Evolutionary conservation across 2,113 vertebrate genomes (phyloP), one percentile per base, ranked within the genome.

Genomic region (Phodopus roborovskii): DNA sequence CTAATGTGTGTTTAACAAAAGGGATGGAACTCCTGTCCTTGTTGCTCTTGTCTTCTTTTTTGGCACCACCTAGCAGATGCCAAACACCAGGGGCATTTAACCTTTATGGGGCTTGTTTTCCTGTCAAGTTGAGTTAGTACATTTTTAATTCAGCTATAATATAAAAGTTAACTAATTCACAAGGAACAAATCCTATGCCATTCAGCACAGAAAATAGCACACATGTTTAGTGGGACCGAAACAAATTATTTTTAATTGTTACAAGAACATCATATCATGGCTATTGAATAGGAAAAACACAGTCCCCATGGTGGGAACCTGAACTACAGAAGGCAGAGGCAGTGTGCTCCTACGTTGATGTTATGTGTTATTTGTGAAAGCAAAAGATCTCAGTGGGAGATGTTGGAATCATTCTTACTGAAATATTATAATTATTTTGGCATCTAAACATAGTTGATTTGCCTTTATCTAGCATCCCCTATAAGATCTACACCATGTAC

Each of bases 351-450:
- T 13, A 39, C 42, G 0, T 28, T 60, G 17, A 11, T 74, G 62
- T 88, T 82, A 88, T 15, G 16, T 64, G 9, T 36, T 42, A 78
- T 74, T 83, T 74, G 24, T 28, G 90, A 92, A 86, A 45, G 50
- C 26, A 70, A 75, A 81, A 93, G 22, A 50, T 45, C 17, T 88
- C 26, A 10, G 50, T 36, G 2, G 64, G 68, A 90, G 30, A 90
- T 74, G 91, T 53, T 83, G 30, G 30, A 26, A 45, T 30, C 19
- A 3, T 90, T 87, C 17, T 71, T 73, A 36, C 50, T 83, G 71
- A 90, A 75, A 42, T 74, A 75, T n/a, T n/a, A 86, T 64, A 19
- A 36, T 90, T 74, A 68, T 70, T 95, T 96, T 75, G 90, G 70
- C 3, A 88, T 30, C 15, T 86, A 74, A 93, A 95, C 83, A 73